Conservation (phyloP, 2,797 vertebrate species). For the Spinus olivaceus region DNA sequence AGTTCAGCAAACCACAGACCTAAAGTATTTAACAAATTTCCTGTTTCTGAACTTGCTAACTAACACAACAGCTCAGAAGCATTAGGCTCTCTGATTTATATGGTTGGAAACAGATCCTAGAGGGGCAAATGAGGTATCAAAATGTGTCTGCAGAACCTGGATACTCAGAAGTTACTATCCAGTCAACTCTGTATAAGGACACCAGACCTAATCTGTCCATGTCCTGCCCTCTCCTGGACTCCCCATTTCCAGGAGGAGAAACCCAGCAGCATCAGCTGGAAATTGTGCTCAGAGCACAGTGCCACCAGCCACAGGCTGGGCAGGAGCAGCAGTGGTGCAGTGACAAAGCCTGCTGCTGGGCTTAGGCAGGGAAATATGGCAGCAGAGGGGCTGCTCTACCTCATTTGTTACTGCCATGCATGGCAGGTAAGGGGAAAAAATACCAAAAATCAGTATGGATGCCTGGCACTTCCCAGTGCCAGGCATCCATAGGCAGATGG, state of each 20-base stretch:
- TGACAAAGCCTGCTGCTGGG: not conserved
- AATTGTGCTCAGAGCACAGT: not conserved
- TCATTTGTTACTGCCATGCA: not conserved
- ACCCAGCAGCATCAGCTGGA: not conserved
- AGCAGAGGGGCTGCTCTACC: not conserved
- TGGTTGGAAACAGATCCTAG: not conserved
- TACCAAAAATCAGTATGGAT: not conserved
- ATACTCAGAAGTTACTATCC: not conserved
- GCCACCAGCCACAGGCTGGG: not conserved
- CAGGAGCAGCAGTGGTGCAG: not conserved
- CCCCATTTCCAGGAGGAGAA: not conserved
- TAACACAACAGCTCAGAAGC: not conserved
- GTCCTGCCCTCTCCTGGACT: not conserved
- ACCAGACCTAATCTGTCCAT: not conserved
- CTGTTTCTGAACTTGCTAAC: not conserved
- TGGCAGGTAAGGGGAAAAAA: not conserved
- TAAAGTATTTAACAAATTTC: not conserved
- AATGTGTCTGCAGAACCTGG: not conserved
- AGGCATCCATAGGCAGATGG: no score
- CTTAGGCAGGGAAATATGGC: not conserved
- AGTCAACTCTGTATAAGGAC: not conserved
- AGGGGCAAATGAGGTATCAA: not conserved
- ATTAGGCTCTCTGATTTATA: not conserved
- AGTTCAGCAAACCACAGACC: not conserved
- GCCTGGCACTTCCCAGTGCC: not conserved